Evolutionary conservation across 2,888 invertebrate genomes (phyloP).

Genomic region (Conops quadrifasciatus): DNA sequence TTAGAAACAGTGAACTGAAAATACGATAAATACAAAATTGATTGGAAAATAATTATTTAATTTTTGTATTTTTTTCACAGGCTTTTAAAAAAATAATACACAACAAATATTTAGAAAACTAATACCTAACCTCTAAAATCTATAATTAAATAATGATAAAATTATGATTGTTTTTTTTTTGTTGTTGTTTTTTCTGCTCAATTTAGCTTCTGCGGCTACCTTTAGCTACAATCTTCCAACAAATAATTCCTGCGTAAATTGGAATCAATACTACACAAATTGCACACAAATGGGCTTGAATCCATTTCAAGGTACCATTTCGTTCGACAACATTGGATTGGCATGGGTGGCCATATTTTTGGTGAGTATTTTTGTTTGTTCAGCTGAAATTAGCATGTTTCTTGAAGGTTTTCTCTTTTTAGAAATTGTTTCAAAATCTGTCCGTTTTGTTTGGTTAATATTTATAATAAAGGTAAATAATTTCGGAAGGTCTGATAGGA

Average conservation of each 20-base stretch:
- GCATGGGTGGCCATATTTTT: conserved; percentile 99
- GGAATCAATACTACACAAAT: conserved; percentile 98
- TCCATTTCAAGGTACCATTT: conserved; percentile 98
- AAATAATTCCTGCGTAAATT: conserved; percentile 89
- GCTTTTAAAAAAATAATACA: neutral
- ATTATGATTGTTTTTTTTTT: neutral
- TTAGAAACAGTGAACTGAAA: too few species aligned
- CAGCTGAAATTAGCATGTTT: too few species aligned
- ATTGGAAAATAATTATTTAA: neutral
- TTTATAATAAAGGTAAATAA: too few species aligned
- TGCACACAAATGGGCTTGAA: conserved; percentile 93
- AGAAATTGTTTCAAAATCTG: too few species aligned
- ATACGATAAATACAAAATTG: too few species aligned
- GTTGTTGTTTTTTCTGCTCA: neutral
- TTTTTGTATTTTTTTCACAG: neutral
- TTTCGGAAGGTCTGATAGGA: too few species aligned
- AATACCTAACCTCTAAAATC: too few species aligned
- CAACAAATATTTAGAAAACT: neutral
- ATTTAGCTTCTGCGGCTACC: conserved; percentile 57
- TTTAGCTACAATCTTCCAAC: conserved; percentile 72
- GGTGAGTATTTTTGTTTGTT: conserved; percentile 71
- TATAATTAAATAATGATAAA: too few species aligned
- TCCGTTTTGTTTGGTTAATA: too few species aligned
- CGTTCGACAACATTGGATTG: conserved; percentile 99
- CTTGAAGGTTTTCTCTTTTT: too few species aligned